Base-by-base conservation (phyloP, 1,140 invertebrate species). In the Littorina saxatilis region DNA sequence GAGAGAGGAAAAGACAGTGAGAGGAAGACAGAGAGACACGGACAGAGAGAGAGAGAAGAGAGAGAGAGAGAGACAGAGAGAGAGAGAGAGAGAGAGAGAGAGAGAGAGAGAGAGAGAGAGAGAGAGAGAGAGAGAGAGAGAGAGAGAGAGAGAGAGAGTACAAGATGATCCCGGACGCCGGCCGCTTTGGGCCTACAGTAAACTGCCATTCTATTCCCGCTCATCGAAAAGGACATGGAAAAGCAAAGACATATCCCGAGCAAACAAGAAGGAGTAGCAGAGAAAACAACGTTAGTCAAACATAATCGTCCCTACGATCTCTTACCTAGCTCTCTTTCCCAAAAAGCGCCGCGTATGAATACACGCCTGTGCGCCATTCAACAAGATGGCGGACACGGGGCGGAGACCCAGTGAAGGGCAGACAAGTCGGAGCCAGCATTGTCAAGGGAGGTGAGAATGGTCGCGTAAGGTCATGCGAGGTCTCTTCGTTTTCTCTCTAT, bases 221-320 rank as follows among this genome's bases (percentile, higher is more conserved):
- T 47, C 17, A 17, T 9, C 17, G 7, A 47, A 47, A 47, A 17
- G 4, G 55, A 5, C 20, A 58, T 20, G n/a, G n/a, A 58, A 27
- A 23, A 58, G 55, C 55, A 27, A 27, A 58, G 55, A 58, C 55
- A 58, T 58, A 58, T 20, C 55, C 55, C 55, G 55, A 58, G n/a
- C 55, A 58, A 58, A 58, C 55, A 58, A 15, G n/a, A 27, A n/a
- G n/a, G 55, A n/a, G 17, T 27, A 27, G 55, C 15, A 58, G n/a
- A 58, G 55, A 58, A 58, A 58, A 58, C 55, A 58, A 58, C 55
- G 55, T 58, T 58, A 58, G 55, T 58, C 55, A 58, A 58, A 58
- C 23, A 58, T 58, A 58, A 58, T 58, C 55, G 55, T 58, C 55
- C 55, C 15, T 2, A 58, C 55, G 20, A 58, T 58, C 55, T 58